Base-by-base conservation (phyloP, 1,140 invertebrate genomes). In the Batillaria attramentaria region DNA sequence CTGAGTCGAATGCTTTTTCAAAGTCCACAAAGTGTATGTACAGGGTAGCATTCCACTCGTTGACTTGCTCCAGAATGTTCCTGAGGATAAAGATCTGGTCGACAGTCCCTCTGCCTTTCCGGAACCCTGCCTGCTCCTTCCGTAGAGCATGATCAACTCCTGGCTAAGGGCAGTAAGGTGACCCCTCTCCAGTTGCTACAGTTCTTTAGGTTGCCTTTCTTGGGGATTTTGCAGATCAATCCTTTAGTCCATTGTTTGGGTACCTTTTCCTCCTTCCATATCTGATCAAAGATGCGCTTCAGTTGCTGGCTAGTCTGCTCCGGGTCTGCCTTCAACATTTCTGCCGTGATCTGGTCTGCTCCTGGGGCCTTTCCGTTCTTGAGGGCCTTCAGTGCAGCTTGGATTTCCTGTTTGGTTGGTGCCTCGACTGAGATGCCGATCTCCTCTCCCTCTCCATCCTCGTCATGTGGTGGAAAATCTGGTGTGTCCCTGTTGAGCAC, bases 1-100 rank as follows among this genome's bases (percentile, higher is more conserved):
- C n/a, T n/a, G 50, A 83, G 70, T 84, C 76, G 68, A 84, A 85
- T 1, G 81, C 76, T 68, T 83, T 80, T 28, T 41, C n/a, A 66
- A 76, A 72, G 39, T 80, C 60, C 28, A 80, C 72, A 42, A 66
- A 79, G 35, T 75, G 72, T 2, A 83, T 54, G 60, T 77, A 76
- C 28, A 83, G 41, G 31, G 72, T 35, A 31, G 42, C 2, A 13
- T 84, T 46, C 46, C 69, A 83, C 41, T 84, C 65, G 20, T 66
- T 62, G 35, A 37, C 43, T 43, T 80, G 78, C 60, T 83, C 81
- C 20, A 80, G 70, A 33, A 83, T 84, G 31, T 77, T 83, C 16
- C 79, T 31, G 16, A 83, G 81, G 20, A 73, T 78, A 41, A 77
- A 68, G 35, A 81, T 69, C 54, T 81, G 78, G 16, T 83, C 78